Evolutionary conservation across 2,113 vertebrate genomes (phyloP), one percentile per base, ranked within the genome.

Genomic region (Taxidea taxus): DNA sequence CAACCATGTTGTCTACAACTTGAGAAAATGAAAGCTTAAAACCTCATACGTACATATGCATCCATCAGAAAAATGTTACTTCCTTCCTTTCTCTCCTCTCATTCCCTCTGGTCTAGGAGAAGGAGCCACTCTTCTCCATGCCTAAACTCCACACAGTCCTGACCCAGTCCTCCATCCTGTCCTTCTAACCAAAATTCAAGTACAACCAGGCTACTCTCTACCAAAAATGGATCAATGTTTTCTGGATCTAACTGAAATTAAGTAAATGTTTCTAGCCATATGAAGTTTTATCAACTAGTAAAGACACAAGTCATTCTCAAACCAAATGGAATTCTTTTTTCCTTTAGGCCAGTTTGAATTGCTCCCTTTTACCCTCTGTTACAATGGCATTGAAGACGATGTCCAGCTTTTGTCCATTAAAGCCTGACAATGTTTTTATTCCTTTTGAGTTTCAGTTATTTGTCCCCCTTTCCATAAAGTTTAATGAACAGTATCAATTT

Each of bases 401-500:
- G 10, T 82, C 47, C 44, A 93, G n/a, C 8, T 78, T 90, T 92
- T 75, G 60, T 88, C 49, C 68, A 93, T 83, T 70, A 88, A 70
- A 94, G 83, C 1, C 18, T 88, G 91, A 96, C 18, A 93, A 10
- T 77, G 27, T 87, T 94, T 77, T 78, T 37, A 47, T 80, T 84
- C 56, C 34, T 96, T 97, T 87, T 14, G 72, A 92, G 72, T 88
- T 88, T 95, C 42, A 82, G 14, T 84, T 68, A 81, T 77, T 75
- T 85, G 20, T 60, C 60, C 21, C 39, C 89, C 86, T 80, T n/a
- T 64, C 14, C n/a, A 84, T 86, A 58, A 94, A 94, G 18, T 58
- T 74, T 93, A 96, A 95, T 66, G 62, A 97, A 81, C 54, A 93
- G 51, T 8, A 74, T 91, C 47, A 87, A 82, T 87, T 87, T 90